phyloP scores from a whole-genome alignment of 2,888 invertebrate species.

The Nomada hirtipes region DNA sequence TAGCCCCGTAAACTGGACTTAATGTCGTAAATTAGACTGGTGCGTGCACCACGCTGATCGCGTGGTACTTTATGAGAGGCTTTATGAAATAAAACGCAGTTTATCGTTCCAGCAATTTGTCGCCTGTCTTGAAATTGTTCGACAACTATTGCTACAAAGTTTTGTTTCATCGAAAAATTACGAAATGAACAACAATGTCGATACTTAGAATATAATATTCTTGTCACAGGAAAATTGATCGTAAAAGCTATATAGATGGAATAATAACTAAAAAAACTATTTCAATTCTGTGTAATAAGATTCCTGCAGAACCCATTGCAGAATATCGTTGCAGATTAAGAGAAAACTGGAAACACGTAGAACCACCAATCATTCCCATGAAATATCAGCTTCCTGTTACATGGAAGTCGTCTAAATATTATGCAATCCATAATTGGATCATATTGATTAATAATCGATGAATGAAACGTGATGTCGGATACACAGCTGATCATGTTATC shows the following conservation, averaged over 20 bases:
- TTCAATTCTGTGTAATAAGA: not conserved
- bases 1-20: constrained; percentile 16
- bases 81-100: constrained; percentile 13
- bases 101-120: constrained; percentile 2
- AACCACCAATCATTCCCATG: not conserved
- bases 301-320: not conserved
- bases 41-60: constrained; percentile 20
- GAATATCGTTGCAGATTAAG: not conserved
- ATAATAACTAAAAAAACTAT: not conserved
- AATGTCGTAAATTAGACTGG: constrained; percentile 25
- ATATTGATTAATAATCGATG: not conserved
- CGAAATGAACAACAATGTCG: too few relatives aligned
- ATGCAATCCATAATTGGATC: not conserved
- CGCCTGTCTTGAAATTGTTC: not conserved
- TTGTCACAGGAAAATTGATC: too few relatives aligned
- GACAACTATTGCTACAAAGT: not conserved
- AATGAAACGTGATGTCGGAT: not conserved
- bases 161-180: not conserved
- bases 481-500: not conserved
- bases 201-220: too few relatives aligned
- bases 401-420: not conserved
- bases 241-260: not conserved
- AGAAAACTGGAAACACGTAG: not conserved
- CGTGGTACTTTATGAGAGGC: not conserved
- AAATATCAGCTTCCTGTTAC: not conserved